Conservation (phyloP, 2,113 vertebrate genomes). For the Jacana jacana region DNA sequence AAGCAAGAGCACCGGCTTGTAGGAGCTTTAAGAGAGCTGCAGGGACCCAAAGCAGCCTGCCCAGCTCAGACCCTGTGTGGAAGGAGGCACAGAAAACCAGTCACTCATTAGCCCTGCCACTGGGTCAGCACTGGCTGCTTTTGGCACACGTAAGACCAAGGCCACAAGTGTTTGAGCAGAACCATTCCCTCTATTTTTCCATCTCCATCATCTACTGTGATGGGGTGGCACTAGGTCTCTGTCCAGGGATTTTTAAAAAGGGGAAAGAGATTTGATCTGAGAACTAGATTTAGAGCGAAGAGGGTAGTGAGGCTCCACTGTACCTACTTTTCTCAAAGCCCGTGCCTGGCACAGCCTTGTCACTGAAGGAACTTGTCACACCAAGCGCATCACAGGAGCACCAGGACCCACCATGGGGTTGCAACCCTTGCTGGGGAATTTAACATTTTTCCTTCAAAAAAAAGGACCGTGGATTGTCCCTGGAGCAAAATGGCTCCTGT, state of each 20-base stretch:
- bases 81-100: not conserved
- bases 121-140: not conserved
- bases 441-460: not conserved
- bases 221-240: not conserved
- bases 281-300: no score
- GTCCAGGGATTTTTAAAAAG: not conserved
- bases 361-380: not conserved
- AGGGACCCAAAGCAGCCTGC: not conserved
- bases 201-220: not conserved
- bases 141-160: not conserved
- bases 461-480: not conserved
- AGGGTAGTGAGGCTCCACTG: not conserved
- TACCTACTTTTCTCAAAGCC: not conserved
- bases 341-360: not conserved
- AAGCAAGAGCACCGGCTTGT: fast-evolving
- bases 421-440: not conserved
- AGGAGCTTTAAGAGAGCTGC: not conserved
- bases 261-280: no score
- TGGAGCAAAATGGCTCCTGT: not conserved
- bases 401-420: not conserved
- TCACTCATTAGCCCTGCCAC: not conserved
- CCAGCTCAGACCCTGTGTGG: not conserved
- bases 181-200: not conserved
- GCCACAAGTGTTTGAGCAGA: not conserved
- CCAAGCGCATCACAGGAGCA: not conserved